These are phyloP conservation scores for Micromussa lordhowensis DNA, from an alignment of 92 coral and sea anemone species.

Conservation along the genomic window DNA sequence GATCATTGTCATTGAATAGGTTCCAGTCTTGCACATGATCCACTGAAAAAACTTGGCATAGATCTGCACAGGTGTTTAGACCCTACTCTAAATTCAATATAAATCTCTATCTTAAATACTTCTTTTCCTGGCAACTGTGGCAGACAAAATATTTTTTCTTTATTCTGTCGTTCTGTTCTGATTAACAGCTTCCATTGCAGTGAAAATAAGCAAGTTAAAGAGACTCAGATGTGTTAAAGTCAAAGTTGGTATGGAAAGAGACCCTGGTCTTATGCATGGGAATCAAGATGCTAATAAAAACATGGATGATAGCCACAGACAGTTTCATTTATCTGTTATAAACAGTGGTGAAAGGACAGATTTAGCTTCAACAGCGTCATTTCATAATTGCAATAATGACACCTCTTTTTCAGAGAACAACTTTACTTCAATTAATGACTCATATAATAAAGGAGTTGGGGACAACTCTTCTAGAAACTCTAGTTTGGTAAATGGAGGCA, in stretches of 20 bases:
- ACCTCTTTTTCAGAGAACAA: not conserved
- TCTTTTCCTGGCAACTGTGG: no score
- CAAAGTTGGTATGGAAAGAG: conserved; percentile 51
- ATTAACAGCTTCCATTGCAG: conserved; percentile 79
- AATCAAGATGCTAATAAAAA: conserved; percentile 2
- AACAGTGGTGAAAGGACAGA: conserved; percentile 29
- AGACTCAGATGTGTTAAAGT: conserved; percentile 50
- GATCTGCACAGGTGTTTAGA: no score
- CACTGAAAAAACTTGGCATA: no score
- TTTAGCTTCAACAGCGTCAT: conserved; percentile 4
- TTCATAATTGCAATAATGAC: not conserved
- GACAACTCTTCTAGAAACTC: not conserved
- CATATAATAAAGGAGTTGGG: not conserved
- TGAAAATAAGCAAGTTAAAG: conserved; percentile 74
- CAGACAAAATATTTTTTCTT: no score
- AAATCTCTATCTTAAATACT: no score
- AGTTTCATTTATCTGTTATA: conserved; percentile 31
- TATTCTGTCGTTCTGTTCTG: not conserved
- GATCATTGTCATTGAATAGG: no score
- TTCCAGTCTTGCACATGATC: no score
- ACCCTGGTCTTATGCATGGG: not conserved
- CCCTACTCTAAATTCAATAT: no score
- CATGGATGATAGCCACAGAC: conserved; percentile 13
- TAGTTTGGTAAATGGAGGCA: conserved; percentile 38
- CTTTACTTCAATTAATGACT: conserved; percentile 4